These are phyloP conservation scores for Argyra leucocephala DNA, from an alignment of 2,888 invertebrate species.

Conservation along the genomic window DNA sequence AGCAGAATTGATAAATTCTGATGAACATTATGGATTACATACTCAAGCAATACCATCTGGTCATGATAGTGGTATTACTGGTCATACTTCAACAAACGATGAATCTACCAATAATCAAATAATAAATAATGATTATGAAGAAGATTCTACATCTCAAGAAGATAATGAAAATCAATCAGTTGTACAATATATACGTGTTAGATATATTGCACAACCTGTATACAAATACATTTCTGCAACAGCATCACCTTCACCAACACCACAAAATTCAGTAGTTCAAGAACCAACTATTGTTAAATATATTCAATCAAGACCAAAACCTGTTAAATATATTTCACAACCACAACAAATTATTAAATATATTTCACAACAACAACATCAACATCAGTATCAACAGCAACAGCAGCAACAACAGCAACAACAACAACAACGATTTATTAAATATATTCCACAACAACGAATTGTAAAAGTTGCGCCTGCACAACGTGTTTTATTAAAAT, in stretches of 20 bases:
- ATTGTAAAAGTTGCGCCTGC: neutral
- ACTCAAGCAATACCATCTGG: neutral
- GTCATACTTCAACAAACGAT: neutral
- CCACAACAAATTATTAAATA: neutral
- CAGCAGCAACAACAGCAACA: neutral
- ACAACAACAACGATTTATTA: neutral
- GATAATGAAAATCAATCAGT: neutral
- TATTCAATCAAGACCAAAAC: neutral
- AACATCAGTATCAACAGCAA: neutral
- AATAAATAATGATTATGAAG: neutral
- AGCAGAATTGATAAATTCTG: neutral
- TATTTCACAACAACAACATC: neutral
- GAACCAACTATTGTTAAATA: neutral
- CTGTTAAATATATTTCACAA: neutral
- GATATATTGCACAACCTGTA: neutral
- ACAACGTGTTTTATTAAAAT: neutral
- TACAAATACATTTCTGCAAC: neutral
- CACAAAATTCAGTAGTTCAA: neutral
- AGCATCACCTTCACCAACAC: neutral
- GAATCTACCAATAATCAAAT: neutral
- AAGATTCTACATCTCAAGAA: neutral
- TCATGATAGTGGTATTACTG: neutral
- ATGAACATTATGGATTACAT: constrained; percentile 1
- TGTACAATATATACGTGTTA: neutral
- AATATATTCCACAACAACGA: neutral